phyloP scores from a whole-genome alignment of 2,888 invertebrate genomes.

The Eueremaeus valkanovi region DNA sequence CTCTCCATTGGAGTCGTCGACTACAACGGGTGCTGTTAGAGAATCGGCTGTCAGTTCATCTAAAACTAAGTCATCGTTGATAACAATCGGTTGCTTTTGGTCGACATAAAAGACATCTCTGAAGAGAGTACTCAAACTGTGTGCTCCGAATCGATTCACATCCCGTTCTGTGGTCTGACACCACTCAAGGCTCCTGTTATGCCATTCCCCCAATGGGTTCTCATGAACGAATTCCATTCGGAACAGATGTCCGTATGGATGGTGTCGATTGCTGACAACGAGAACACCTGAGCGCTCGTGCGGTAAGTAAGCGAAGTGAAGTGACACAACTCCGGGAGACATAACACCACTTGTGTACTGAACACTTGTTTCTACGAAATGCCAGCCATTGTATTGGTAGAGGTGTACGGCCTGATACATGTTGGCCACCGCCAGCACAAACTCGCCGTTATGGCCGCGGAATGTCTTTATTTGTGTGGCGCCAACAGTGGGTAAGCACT shows the following conservation, averaged over 20 bases:
- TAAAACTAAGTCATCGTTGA: slow-evolving; percentile 42
- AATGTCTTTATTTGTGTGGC: slow-evolving; percentile 42
- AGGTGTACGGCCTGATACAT: slow-evolving; percentile 39
- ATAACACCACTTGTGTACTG: slow-evolving; percentile 42
- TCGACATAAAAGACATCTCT: slow-evolving; percentile 40
- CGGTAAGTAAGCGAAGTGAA: slow-evolving; percentile 1
- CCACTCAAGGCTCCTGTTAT: slow-evolving; percentile 40
- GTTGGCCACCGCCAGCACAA: slow-evolving; percentile 43
- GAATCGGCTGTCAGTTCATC: slow-evolving; percentile 33
- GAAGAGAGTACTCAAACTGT: background rate
- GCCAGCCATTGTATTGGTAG: slow-evolving; percentile 46
- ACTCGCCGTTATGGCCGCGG: slow-evolving; percentile 35
- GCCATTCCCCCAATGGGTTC: slow-evolving; percentile 40
- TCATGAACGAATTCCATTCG: slow-evolving; percentile 41
- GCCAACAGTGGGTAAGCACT: slow-evolving; percentile 41
- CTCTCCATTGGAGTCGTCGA: background rate
- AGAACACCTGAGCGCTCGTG: background rate
- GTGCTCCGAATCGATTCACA: background rate
- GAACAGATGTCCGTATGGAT: slow-evolving; percentile 29
- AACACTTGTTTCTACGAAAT: slow-evolving; percentile 42
- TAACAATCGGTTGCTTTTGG: slow-evolving; percentile 42
- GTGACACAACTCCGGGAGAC: slow-evolving; percentile 40
- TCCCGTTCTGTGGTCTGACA: slow-evolving; percentile 35
- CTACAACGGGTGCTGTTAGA: background rate
- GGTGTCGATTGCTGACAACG: background rate